Evolutionary conservation across 2,888 invertebrate genomes (phyloP), one percentile per base, ranked within the genome.

Genomic region (Pammene aurita): DNA sequence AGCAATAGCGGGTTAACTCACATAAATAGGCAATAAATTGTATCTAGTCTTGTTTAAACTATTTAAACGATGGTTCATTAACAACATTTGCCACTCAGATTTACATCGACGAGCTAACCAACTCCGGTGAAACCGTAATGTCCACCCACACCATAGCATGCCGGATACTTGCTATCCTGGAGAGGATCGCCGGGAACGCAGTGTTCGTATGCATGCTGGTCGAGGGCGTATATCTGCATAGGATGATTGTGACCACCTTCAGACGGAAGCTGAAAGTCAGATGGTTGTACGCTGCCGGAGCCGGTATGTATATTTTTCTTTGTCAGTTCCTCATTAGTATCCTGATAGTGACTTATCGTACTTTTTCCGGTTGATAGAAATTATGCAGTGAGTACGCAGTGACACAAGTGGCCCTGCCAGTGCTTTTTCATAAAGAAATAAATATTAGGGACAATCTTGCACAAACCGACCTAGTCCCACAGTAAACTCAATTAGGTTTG

Each of bases 181-280:
- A 94, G 72, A 92, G 93, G 54, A 77, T 93, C 0, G 89, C 94
- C 0, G 93, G 91, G 5, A 94, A 94, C 76, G 87, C 89, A 0
- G 95, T 95, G 55, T 96, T 95, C 77, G 93, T 94, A 4, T 95
- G 95, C 80, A 96, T 96, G 96, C 84, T 96, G 56, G 86, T 94
- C 0, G 95, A 95, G 78, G 95, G 94, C 0, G 84, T 94, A 46
- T 95, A 94, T 78, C 80, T 96, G 5, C 95, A 96, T 77, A 93
- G 95, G 57, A 88, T 94, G 16, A 94, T 96, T 41, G 95, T 94
- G 0, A 93, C 94, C 18, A 93, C 95, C 0, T 95, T 96, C 77
- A 92, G 92, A 54, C 86, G 88, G 54, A 93, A 95, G 67, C 84
- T 94, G 10, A 93, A 91, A 14, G 85, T 94, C 16, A 81, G 78